phyloP scores from a whole-genome alignment of 2,888 invertebrate species.

The Aporophyla nigra region DNA sequence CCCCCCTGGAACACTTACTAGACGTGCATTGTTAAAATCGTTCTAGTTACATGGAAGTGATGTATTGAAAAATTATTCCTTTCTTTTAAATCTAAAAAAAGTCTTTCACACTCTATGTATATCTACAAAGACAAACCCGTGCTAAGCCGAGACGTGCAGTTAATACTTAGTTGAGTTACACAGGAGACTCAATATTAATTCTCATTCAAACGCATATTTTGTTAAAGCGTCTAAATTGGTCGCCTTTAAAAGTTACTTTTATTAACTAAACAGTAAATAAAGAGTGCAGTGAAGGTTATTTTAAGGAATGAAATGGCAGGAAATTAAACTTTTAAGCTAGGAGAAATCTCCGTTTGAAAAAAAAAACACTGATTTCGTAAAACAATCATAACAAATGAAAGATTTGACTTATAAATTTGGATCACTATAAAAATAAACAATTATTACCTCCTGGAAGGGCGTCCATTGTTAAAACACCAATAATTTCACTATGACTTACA shows the following conservation, averaged over 20 bases:
- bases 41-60: slow-evolving; percentile 23
- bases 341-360: too few relatives aligned
- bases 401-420: slow-evolving; percentile 11
- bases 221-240: slow-evolving; percentile 27
- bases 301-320: too few relatives aligned
- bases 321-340: too few relatives aligned
- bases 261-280: neutral
- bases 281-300: too few relatives aligned
- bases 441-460: neutral
- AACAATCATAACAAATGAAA: slow-evolving; percentile 7
- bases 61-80: too few relatives aligned
- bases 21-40: slow-evolving; percentile 18
- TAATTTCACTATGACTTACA: too few relatives aligned
- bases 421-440: slow-evolving; percentile 25
- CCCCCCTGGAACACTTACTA: slow-evolving; percentile 19
- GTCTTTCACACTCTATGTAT: neutral
- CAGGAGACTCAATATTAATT: slow-evolving; percentile 24
- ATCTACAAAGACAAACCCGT: neutral
- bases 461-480: too few relatives aligned
- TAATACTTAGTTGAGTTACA: slow-evolving; percentile 25
- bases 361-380: too few relatives aligned
- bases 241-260: slow-evolving; percentile 21
- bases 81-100: neutral
- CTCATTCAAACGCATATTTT: slow-evolving; percentile 28
- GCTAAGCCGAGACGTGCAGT: slow-evolving; percentile 10